These are phyloP conservation scores for Rhopalosiphum maidis DNA, from an alignment of 1,140 invertebrate genomes.

Conservation along the genomic window DNA sequence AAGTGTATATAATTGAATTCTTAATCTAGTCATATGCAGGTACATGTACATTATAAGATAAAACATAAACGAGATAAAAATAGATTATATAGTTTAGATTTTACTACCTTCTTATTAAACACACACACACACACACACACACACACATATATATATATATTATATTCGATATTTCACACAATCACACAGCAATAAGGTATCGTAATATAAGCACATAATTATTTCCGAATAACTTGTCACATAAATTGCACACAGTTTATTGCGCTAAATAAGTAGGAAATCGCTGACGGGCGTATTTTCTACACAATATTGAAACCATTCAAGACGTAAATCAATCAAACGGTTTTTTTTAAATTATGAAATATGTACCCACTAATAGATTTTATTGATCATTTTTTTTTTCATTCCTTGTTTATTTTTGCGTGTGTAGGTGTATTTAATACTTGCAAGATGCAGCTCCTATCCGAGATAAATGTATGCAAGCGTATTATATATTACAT, in stretches of 20 bases:
- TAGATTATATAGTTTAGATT: background rate
- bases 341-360: conserved; percentile 9
- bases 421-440: background rate
- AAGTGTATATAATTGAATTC: background rate
- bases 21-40: background rate
- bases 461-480: background rate
- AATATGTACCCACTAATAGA: background rate
- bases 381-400: background rate
- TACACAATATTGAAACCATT: background rate
- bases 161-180: background rate
- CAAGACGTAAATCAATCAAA: conserved; percentile 17
- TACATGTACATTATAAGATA: background rate
- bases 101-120: background rate
- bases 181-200: background rate
- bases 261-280: background rate
- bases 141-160: background rate
- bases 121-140: background rate
- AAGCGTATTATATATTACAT: background rate
- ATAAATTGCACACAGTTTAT: background rate
- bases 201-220: background rate
- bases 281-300: background rate
- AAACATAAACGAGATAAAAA: background rate
- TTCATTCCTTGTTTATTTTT: background rate
- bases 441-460: background rate
- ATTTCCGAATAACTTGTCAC: background rate